These are phyloP conservation scores for Synanthedon myopaeformis DNA, from an alignment of 2,888 invertebrate species.

Conservation along the genomic window DNA sequence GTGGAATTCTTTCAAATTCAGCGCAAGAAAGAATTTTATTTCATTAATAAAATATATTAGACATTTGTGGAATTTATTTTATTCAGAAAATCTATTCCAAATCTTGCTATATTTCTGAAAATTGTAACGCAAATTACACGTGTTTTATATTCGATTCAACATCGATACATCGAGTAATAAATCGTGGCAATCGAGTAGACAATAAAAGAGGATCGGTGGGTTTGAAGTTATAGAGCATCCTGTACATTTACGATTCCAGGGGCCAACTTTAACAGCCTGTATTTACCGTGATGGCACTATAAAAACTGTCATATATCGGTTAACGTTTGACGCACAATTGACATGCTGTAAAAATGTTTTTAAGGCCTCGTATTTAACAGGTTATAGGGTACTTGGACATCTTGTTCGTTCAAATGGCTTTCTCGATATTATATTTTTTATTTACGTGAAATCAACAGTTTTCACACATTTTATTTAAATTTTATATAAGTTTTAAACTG, in stretches of 20 bases:
- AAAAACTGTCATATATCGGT: constrained; percentile 51
- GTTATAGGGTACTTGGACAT: not conserved
- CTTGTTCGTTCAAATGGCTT: not conserved
- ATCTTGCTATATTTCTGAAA: too few relatives aligned
- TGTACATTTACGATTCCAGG: constrained; percentile 50
- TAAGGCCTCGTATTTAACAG: not conserved
- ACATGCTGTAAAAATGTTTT: not conserved
- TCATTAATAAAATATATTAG: not conserved
- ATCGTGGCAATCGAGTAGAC: constrained; percentile 46
- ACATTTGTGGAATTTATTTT: too few relatives aligned
- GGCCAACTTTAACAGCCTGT: constrained; percentile 43
- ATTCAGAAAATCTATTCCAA: too few relatives aligned
- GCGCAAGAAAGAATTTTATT: not conserved
- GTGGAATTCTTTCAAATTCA: constrained; percentile 11
- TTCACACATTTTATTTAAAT: too few relatives aligned
- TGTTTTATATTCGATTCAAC: constrained; percentile 33
- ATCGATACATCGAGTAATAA: constrained; percentile 38
- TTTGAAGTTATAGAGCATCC: constrained; percentile 41
- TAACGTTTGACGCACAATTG: constrained; percentile 47
- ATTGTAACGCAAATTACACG: not conserved
- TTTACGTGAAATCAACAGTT: too few relatives aligned
- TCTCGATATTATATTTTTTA: too few relatives aligned
- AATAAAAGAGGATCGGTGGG: constrained; percentile 56
- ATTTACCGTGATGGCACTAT: constrained; percentile 48
- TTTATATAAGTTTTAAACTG: too few relatives aligned